These are phyloP conservation scores for Teleopsis dalmanni DNA, from an alignment of 1,140 invertebrate genomes.

Conservation along the genomic window DNA sequence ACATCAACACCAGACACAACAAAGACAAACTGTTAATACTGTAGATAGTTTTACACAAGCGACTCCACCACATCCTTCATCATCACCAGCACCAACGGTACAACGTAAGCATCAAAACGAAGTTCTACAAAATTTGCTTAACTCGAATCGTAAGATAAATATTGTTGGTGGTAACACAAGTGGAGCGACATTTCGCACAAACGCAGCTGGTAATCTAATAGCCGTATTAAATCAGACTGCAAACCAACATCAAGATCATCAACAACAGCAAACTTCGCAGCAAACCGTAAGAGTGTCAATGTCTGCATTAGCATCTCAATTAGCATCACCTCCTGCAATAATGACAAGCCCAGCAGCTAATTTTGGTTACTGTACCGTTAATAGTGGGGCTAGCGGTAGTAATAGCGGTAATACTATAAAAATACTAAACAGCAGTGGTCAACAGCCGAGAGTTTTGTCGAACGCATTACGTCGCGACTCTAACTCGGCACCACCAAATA, in stretches of 20 bases:
- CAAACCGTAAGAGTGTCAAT: constrained; percentile 39
- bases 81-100: constrained; percentile 22
- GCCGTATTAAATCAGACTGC: constrained; percentile 33
- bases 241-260: constrained; percentile 22
- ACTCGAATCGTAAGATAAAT: constrained; percentile 36
- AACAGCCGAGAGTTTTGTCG: constrained; percentile 29
- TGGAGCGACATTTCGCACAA: constrained; percentile 32
- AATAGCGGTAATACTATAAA: constrained; percentile 25
- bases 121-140: constrained; percentile 36
- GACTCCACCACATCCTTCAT: constrained; percentile 16
- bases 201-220: constrained; percentile 46
- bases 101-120: constrained; percentile 36
- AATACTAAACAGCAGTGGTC: constrained; percentile 30
- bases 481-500: constrained; percentile 23
- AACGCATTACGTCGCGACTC: constrained; percentile 32
- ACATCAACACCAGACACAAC: constrained; percentile 34
- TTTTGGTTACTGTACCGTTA: constrained; percentile 29
- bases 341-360: constrained; percentile 39
- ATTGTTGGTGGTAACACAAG: constrained; percentile 19
- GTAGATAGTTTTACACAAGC: constrained; percentile 31
- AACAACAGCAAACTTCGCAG: constrained; percentile 10
- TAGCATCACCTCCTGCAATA: constrained; percentile 40
- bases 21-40: constrained; percentile 19
- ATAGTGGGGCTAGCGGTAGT: constrained; percentile 3
- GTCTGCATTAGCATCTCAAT: constrained; percentile 40